Base-by-base conservation (phyloP, 2,797 vertebrate species). In the Nannoperca obscura region DNA sequence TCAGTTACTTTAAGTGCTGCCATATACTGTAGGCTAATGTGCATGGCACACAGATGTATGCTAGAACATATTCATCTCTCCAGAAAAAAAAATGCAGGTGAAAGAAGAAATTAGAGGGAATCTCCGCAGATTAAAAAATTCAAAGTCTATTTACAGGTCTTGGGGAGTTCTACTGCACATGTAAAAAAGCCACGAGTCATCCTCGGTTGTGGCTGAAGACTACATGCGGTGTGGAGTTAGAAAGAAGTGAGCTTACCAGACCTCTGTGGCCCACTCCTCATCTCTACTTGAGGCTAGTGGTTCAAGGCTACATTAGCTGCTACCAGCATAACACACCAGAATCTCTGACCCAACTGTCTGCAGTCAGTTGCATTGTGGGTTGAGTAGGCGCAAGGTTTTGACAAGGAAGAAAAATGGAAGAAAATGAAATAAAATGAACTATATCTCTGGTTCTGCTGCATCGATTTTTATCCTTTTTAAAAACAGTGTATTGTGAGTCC, bases 81-180 rank as follows among this genome's bases (percentile, higher is more conserved):
- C 60, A 62, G 58, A 20, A 4, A 12, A 4, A 57, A 44, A 1
- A 8, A 19, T 5, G 15, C 8, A 3, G 46, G 30, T 44, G 14
- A 6, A 27, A 34, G 47, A 74, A 32, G 24, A 66, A 44, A 62
- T 55, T 49, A 38, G 60, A 61, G 22, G 14, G 7, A 6, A 13
- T 60, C 7, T 15, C 6, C 7, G 3, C 12, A 12, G 5, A 58
- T 50, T 22, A 50, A 22, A 42, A 36, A 36, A 36, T 36, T 36
- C 40, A 65, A n/a, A 15, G 52, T 61, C 17, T 24, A 27, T 49
- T 59, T 47, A 47, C 66, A 62, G 46, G 14, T 73, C n/a, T 32
- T 36, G 42, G 14, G 32, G 15, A 61, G 17, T 11, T 40, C 10
- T 22, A n/a, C 11, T 46, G 13, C 40, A 69, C 13, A 17, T 55